Percentiles rank a stretch among this genome's conserved stretches.
These are phyloP conservation scores for Hesperia comma DNA, from an alignment of 2,888 invertebrate species.

Conservation along the genomic window DNA sequence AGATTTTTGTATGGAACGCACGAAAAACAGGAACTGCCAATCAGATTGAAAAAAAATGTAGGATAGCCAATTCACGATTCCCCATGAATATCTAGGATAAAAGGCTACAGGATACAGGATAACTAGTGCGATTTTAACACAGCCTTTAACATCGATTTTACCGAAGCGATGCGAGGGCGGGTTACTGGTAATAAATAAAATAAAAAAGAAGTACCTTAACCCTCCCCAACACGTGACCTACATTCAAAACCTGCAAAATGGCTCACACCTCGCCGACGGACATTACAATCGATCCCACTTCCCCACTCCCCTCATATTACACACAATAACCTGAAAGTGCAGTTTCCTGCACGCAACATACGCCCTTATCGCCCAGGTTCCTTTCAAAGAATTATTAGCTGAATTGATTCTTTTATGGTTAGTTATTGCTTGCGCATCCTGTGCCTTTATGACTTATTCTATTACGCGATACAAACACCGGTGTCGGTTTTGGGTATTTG, in stretches of 20 bases:
- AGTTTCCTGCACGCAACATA: conserved; percentile 41
- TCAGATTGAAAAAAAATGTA: too few relatives aligned
- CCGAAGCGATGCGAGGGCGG: too few relatives aligned
- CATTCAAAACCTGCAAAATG: conserved; percentile 27
- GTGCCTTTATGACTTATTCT: conserved; percentile 23
- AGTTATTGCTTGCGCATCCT: conserved; percentile 28
- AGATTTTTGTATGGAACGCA: too few relatives aligned
- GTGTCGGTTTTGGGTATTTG: not conserved
- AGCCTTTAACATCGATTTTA: too few relatives aligned
- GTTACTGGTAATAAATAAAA: not conserved
- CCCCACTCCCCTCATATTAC: conserved; percentile 8
- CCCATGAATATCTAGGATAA: too few relatives aligned
- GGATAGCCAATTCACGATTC: too few relatives aligned
- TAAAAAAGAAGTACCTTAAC: not conserved
- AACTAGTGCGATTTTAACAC: too few relatives aligned
- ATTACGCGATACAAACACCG: conserved; percentile 13
- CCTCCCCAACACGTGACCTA: conserved; percentile 23
- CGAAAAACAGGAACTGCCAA: too few relatives aligned
- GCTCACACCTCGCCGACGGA: conserved; percentile 30
- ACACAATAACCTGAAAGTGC: conserved; percentile 38
- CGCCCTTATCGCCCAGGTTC: conserved; percentile 30
- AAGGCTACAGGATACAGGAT: too few relatives aligned
- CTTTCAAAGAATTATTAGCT: conserved; percentile 37
- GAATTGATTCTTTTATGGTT: conserved; percentile 38
- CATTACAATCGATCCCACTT: conserved; percentile 31